Base-by-base conservation (phyloP, 2,113 vertebrate genomes). In the Dromaius novaehollandiae region DNA sequence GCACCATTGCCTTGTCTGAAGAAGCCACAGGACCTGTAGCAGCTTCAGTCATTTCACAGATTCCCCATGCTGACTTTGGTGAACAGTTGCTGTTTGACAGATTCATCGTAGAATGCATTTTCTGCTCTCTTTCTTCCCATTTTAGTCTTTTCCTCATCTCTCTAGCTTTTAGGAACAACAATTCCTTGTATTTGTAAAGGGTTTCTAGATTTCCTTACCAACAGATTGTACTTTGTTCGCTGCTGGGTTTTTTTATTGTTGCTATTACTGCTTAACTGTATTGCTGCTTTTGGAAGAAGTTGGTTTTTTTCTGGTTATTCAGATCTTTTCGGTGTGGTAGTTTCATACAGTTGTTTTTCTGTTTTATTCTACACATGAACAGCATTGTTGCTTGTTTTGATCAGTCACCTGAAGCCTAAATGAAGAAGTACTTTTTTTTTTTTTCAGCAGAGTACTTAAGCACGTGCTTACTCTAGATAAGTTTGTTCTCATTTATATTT, bases 11-110 rank as follows among this genome's bases (percentile, higher is more conserved):
- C n/a, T 56, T 77, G 12, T 76, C 42, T 21, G 78, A 61, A 89
- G 82, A 19, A 20, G 10, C 42, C 4, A 1, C 14, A 28, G 28
- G 6, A 84, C 0, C 1, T 20, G 17, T 28, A 42, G 55, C 15
- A 26, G 5, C 55, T 91, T 81, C 64, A 28, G 5, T 66, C 50
- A 55, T 46, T 51, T 56, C 50, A 48, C 0, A 0, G 55, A 53
- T 53, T 2, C 8, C 21, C 8, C 17, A 0, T 0, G 2, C 13
- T 38, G 22, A 22, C 25, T 58, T 82, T 4, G 8, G 22, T 1
- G 1, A 56, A 20, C 34, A 32, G 60, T 75, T 69, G n/a, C 40
- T 40, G 7, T 80, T 26, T 71, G 34, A 26, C 25, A 82, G 30
- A 55, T 71, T 48, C 25, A 18, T 66, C 88, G n/a, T 22, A 48